Percentiles rank a stretch among this genome's conserved stretches.
These are phyloP conservation scores for Pseudococcus viburni DNA, from an alignment of 2,888 invertebrate species.

Conservation along the genomic window DNA sequence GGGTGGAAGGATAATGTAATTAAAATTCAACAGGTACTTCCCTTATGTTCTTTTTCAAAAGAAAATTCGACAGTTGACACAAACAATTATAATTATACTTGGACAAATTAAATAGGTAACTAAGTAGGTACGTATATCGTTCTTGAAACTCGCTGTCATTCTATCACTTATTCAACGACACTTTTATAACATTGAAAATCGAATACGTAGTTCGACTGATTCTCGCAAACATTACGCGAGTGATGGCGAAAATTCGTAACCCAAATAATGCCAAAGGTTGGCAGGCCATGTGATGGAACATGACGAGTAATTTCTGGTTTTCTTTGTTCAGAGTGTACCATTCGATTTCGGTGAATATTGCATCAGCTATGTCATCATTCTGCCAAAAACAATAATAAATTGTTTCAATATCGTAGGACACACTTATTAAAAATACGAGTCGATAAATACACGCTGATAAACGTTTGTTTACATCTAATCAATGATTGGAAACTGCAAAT, in stretches of 20 bases:
- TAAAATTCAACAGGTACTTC: too few species aligned
- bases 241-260: neutral
- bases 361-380: neutral
- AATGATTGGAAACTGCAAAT: too few species aligned
- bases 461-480: too few species aligned
- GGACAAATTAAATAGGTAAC: too few species aligned
- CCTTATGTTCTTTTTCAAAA: too few species aligned
- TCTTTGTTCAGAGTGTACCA: constrained; percentile 29
- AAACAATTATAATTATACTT: too few species aligned
- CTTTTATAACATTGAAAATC: neutral
- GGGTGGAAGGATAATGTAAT: too few species aligned
- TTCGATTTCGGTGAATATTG: neutral
- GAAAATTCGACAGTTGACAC: too few species aligned
- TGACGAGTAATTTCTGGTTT: neutral
- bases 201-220: neutral
- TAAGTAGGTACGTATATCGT: too few species aligned
- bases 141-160: neutral
- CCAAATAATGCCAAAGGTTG: neutral
- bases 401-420: too few species aligned
- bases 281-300: neutral
- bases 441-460: too few species aligned
- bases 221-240: neutral
- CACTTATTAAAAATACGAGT: too few species aligned
- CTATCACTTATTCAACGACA: neutral
- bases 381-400: neutral